Base-by-base conservation (phyloP, 1,140 invertebrate genomes). In the Antheraea pernyi region DNA sequence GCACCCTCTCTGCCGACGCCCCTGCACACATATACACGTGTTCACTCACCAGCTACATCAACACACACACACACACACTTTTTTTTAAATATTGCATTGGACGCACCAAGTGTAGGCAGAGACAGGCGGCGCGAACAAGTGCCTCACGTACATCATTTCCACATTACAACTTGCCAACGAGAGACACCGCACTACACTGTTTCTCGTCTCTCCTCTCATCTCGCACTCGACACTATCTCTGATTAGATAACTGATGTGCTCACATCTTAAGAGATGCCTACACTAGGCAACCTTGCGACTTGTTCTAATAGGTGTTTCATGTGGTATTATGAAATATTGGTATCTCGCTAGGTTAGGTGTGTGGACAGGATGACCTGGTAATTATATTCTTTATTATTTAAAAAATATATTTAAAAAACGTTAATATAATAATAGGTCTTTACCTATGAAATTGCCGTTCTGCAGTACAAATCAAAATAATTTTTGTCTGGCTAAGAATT, bases 1-100 rank as follows among this genome's bases (percentile, higher is more conserved):
- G 82, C 74, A 8, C 86, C 86, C 2, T 82, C 89, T 63, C 83
- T 80, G 66, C 86, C 81, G 13, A 86, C 80, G 48, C 88, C 88
- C 82, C 88, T 88, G 77, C n/a, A 76, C 70, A 73, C 7, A 37
- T 71, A 63, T 18, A 69, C 13, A 64, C 18, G 42, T 53, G 5
- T 42, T 8, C 39, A 42, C 39, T 42, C 18, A 22, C 42, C 18
- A 39, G 48, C 30, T 30, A 22, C 19, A 37, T n/a, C 13, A 19
- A 13, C 18, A 46, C 19, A 65, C n/a, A 46, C 19, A n/a, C n/a
- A n/a, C n/a, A n/a, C n/a, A 19, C 37, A 42, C 37, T 39, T 18
- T 7, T 64, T 39, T 16, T 18, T 16, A 6, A 39, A 63, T 63
- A 13, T 39, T 18, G n/a, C 22, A 39, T 63, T 37, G 9, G 37